Base-by-base conservation (phyloP, 2,797 vertebrate species). In the Crocidura indochinensis region DNA sequence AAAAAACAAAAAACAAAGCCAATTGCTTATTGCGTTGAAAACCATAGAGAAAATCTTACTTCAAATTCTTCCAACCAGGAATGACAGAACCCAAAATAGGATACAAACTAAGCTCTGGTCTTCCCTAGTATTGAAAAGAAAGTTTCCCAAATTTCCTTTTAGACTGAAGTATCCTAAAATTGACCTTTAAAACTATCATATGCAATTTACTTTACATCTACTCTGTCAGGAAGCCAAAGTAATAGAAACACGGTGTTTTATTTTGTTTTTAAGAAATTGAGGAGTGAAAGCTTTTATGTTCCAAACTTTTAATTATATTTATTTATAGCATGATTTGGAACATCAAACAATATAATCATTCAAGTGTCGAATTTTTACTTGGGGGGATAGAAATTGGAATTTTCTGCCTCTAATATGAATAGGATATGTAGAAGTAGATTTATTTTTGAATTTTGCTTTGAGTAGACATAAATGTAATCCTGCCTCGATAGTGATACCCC, bases 111-210 rank as follows among this genome's bases (percentile, higher is more conserved):
- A 68, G 44, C 22, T 0, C 51, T 56, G 8, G 22, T 56, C 8
- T 84, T 26, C 38, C n/a, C 38, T 77, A 26, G 10, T 80, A 71
- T 76, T 67, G 31, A 87, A 90, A 85, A 71, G 1, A 26, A 88
- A 38, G 15, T 46, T 3, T 60, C 3, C 0, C 4, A 62, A 62
- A 73, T 87, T 74, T 80, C 49, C 26, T 92, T 93, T 87, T 71
- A 38, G 44, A 27, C 44, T 82, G 14, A 94, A 86, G 68, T 80
- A 80, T 17, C 38, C 38, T 71, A 82, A 65, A 89, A 91, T 29
- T 91, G 92, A 87, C 88, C 53, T 88, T 94, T 85, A 84, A 91
- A 90, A 81, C 49, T 68, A 88, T 0, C 64, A 15, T 53, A 73
- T 78, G 72, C 17, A 56, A 56, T 90, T 92, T 95, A 47, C 51